A percentile compares a stretch with the other conserved stretches of the same genome.
Evolutionary conservation across 2,113 vertebrate species (phyloP).

Genomic region (Prunella himalayana): DNA sequence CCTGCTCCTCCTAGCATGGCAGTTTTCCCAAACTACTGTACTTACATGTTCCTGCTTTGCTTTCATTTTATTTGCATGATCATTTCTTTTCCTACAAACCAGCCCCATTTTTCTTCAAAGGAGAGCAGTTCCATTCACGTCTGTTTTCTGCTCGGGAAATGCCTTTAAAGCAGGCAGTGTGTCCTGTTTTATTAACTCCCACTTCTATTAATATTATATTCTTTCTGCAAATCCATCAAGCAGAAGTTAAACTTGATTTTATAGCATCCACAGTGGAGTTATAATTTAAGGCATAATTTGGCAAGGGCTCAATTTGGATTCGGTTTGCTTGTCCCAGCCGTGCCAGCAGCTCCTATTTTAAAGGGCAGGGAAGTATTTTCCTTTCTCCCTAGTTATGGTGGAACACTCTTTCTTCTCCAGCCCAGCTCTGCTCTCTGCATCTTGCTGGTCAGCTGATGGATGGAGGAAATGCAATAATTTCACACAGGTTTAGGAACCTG

Average conservation of each 20-base stretch:
- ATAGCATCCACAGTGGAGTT: slow-evolving; percentile 48
- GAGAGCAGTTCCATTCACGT: background rate
- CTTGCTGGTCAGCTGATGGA: background rate
- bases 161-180: slow-evolving; percentile 1
- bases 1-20: slow-evolving; percentile 52
- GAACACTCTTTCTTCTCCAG: slow-evolving; percentile 9
- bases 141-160: slow-evolving; percentile 34
- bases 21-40: slow-evolving; percentile 55
- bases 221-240: slow-evolving; percentile 55
- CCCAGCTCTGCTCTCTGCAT: background rate
- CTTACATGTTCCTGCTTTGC: slow-evolving; percentile 21
- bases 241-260: slow-evolving; percentile 62
- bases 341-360: slow-evolving; percentile 56
- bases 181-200: slow-evolving; percentile 59
- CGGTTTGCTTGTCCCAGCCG: background rate
- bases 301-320: slow-evolving; percentile 32
- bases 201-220: slow-evolving; percentile 54
- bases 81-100: background rate
- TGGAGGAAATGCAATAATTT: background rate
- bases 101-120: slow-evolving; percentile 3
- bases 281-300: slow-evolving; percentile 64
- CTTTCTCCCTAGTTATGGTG: slow-evolving; percentile 20
- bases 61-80: background rate
- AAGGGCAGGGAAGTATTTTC: slow-evolving; percentile 49
- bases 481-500: background rate